These are phyloP conservation scores for Apomyelois bistriatella DNA, from an alignment of 2,888 invertebrate species.

Conservation along the genomic window DNA sequence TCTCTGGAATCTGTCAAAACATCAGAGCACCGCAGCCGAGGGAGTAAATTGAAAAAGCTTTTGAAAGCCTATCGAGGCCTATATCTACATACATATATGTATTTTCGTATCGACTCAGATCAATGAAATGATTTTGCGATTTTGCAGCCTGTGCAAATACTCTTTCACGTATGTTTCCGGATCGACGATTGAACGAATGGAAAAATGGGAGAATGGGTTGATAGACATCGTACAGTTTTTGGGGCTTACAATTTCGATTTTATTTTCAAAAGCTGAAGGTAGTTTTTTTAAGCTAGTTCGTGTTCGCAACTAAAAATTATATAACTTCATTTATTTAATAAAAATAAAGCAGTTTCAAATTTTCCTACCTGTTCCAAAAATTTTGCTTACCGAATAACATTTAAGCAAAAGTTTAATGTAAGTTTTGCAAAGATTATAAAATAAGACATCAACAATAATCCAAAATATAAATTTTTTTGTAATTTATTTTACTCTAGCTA, in stretches of 20 bases:
- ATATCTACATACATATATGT: constrained; percentile 19
- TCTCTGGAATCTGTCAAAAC: constrained; percentile 31
- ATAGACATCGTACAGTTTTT: constrained; percentile 5
- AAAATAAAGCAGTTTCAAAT: too few species aligned
- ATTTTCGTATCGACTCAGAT: constrained; percentile 38
- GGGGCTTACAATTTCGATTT: neutral
- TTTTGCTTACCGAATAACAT: too few species aligned
- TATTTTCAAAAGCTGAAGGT: neutral
- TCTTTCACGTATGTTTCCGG: constrained; percentile 27
- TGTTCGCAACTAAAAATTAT: too few species aligned
- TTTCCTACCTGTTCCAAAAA: too few species aligned
- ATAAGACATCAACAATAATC: too few species aligned
- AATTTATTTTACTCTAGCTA: too few species aligned
- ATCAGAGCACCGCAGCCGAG: constrained; percentile 22
- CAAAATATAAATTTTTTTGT: too few species aligned
- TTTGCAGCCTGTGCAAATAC: constrained; percentile 43
- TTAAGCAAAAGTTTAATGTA: too few species aligned
- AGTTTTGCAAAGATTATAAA: too few species aligned
- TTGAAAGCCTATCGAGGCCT: constrained; percentile 35
- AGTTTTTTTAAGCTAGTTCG: too few species aligned
- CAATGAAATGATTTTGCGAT: constrained; percentile 46
- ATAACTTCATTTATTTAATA: too few species aligned
- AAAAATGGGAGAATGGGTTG: constrained; percentile 12
- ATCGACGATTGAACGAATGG: constrained; percentile 21
- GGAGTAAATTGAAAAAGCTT: constrained; percentile 45